Evolutionary conservation across 2,797 vertebrate genomes (phyloP).

Genomic region (Siniperca scherzeri): DNA sequence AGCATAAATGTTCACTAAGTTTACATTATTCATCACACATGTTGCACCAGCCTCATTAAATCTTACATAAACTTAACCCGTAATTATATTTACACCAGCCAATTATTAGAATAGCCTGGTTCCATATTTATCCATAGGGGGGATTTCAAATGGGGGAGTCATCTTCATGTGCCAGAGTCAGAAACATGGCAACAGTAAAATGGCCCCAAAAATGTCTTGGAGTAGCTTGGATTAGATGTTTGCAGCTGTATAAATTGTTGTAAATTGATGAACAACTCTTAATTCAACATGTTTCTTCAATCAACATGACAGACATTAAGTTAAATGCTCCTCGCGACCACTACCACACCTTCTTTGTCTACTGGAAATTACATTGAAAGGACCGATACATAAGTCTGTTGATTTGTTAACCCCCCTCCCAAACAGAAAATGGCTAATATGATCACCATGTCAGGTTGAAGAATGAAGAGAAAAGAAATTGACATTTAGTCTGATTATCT

Average conservation of each 20-base stretch:
- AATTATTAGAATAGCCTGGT: background rate
- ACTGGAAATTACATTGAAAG: background rate
- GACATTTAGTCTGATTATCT: no score
- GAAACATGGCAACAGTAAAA: no score
- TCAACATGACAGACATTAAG: background rate
- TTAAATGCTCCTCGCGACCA: background rate
- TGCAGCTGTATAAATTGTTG: background rate
- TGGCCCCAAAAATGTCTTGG: background rate
- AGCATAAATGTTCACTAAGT: background rate
- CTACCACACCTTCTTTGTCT: background rate
- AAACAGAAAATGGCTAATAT: no score
- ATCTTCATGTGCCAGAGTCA: no score
- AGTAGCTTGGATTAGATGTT: background rate
- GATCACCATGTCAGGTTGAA: no score
- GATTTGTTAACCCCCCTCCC: no score
- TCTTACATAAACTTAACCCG: background rate
- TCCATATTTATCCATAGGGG: background rate
- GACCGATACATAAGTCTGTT: background rate
- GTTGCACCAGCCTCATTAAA: background rate
- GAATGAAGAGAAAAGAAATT: no score
- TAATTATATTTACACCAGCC: background rate
- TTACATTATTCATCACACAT: background rate
- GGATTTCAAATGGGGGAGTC: no score
- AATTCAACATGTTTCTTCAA: background rate
- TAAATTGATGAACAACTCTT: background rate